Evolutionary conservation across 2,888 invertebrate genomes (phyloP).

Genomic region (Acanthosepion esculentum): DNA sequence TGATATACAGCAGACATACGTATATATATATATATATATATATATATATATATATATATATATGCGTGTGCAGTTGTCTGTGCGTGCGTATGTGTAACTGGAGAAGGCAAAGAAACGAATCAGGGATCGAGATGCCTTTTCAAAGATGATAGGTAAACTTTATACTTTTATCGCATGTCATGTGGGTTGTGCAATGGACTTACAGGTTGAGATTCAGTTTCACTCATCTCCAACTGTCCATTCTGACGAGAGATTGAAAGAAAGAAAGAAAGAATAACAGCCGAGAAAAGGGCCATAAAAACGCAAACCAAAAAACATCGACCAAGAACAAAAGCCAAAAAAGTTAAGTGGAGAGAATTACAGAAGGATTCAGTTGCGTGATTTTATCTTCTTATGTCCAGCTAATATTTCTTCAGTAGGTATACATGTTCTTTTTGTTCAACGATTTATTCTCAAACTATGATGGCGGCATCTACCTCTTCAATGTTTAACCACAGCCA

Average conservation of each 20-base stretch:
- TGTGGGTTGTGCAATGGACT: not conserved
- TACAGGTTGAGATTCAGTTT: conserved; percentile 15
- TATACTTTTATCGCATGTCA: not conserved
- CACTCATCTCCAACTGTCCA: not conserved
- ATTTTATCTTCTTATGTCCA: not conserved
- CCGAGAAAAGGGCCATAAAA: not conserved
- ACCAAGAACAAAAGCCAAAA: not conserved
- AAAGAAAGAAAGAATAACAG: not conserved
- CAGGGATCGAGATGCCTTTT: not conserved
- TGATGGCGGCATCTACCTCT: not conserved
- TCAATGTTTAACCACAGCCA: not conserved
- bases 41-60: not conserved
- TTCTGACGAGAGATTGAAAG: not conserved
- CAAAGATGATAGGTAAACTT: not conserved
- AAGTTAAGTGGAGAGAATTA: not conserved
- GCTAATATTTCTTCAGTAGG: not conserved
- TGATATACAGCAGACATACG: too few species aligned
- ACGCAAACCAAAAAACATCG: not conserved
- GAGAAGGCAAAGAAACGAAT: not conserved
- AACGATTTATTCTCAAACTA: not conserved
- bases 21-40: not conserved
- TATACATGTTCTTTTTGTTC: not conserved
- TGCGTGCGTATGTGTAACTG: not conserved
- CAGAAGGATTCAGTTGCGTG: conserved; percentile 21
- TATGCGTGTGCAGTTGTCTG: not conserved